Evolutionary conservation across 2,113 vertebrate species (phyloP).

Genomic region (Dasypus novemcinctus): DNA sequence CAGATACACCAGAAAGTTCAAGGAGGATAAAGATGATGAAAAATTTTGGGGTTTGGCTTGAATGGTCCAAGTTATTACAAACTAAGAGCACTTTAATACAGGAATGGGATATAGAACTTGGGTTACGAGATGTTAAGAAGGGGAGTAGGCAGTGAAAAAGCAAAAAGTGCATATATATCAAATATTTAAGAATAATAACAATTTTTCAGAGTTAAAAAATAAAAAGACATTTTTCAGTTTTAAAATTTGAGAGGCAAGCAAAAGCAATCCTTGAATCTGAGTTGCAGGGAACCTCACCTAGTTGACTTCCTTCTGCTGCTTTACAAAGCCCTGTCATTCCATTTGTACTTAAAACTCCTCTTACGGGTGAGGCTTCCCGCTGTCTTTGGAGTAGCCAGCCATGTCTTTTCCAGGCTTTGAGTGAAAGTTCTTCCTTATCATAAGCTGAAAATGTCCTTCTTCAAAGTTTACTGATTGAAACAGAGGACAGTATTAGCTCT

Average conservation of each 20-base stretch:
- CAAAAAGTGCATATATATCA: not conserved
- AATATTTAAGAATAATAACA: conserved; percentile 13
- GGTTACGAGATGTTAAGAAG: not conserved
- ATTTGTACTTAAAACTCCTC: not conserved
- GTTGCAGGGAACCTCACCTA: not conserved
- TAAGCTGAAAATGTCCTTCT: not conserved
- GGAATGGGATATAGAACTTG: not conserved
- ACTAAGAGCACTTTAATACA: conserved; percentile 2
- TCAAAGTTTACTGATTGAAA: conserved; percentile 23
- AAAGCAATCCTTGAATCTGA: not conserved
- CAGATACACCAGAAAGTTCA: not conserved
- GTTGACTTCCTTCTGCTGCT: not conserved
- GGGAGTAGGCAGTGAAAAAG: not conserved
- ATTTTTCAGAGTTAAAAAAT: not conserved
- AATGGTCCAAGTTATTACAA: not conserved
- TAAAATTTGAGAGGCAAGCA: not conserved
- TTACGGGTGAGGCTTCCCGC: not conserved
- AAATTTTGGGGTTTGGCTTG: not conserved
- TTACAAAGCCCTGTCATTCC: not conserved
- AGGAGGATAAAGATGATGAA: not conserved
- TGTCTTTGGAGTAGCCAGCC: not conserved
- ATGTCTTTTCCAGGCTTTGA: not conserved
- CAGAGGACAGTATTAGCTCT: conserved; percentile 53
- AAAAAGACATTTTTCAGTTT: not conserved
- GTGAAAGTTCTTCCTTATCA: not conserved